Base-by-base conservation (phyloP, 1,140 invertebrate species). In the Acromyrmex charruanus region DNA sequence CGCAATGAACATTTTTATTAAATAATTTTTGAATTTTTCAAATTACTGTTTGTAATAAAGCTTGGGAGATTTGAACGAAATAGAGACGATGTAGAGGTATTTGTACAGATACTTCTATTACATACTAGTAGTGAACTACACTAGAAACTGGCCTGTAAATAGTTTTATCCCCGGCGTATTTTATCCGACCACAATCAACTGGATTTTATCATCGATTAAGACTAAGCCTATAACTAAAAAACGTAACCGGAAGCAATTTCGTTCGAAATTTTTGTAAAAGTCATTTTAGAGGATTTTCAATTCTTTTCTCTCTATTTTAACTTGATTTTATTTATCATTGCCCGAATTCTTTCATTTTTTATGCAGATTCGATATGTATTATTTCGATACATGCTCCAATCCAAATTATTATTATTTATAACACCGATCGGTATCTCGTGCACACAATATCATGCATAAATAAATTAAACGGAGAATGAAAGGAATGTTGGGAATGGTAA, bases 401-500 rank as follows among this genome's bases (percentile, higher is more conserved):
- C 14, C 2, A 69, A 55, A 79, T 63, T 66, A 39, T 66, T 25
- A 44, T 77, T 44, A 69, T 53, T 25, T 35, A 14, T 39, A 80
- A 31, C 14, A 28, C 2, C 12, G n/a, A 25, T 55, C n/a, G 25
- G 16, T 55, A 55, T 80, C n/a, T 21, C 21, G 21, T 44, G 39
- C 21, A 16, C 5, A 16, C 4, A 59, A 72, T 74, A 72, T 59
- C 14, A 9, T 49, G 10, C 1, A 18, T 59, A 21, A 28, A 81
- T 68, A 72, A 39, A 39, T 39, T 6, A 28, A 28, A 71, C 18
- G 77, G 14, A 79, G 3, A 71, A 25, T 71, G 28, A 58, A 25
- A 86, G 12, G 18, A 65, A 65, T 31, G n/a, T 65, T 39, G 44
- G n/a, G n/a, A 85, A 55, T 39, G 59, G 63, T 79, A 77, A 79